A percentile compares a stretch with the other conserved stretches of the same genome.
phyloP scores from a whole-genome alignment of 2,113 vertebrate genomes.

The Esox niger region DNA sequence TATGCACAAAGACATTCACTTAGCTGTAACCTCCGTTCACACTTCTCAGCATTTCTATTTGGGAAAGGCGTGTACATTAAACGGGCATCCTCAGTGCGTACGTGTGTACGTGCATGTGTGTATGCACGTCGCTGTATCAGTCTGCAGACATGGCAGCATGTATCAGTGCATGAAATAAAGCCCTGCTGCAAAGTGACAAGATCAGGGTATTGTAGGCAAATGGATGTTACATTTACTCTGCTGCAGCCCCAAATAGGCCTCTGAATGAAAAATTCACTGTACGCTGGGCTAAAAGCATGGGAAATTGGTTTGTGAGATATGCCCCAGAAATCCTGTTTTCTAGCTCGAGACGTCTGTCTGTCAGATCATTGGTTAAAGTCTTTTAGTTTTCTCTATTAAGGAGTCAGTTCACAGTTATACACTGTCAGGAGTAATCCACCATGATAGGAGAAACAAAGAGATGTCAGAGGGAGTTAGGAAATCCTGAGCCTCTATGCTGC shows the following conservation, averaged over 20 bases:
- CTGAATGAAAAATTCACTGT: slow-evolving; percentile 70
- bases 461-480: slow-evolving; percentile 68
- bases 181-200: slow-evolving; percentile 67
- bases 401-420: slow-evolving; percentile 51
- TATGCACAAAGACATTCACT: slow-evolving; percentile 68
- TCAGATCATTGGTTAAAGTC: slow-evolving; percentile 64
- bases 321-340: slow-evolving; percentile 66
- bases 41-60: slow-evolving; percentile 61
- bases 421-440: slow-evolving; percentile 55
- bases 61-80: slow-evolving; percentile 67
- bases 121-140: slow-evolving; percentile 53
- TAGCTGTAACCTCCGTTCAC: slow-evolving; percentile 61
- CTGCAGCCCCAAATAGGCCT: slow-evolving; percentile 56
- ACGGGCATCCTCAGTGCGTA: slow-evolving; percentile 57
- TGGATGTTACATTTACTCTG: slow-evolving; percentile 66
- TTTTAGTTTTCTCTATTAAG: slow-evolving; percentile 63
- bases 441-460: slow-evolving; percentile 63
- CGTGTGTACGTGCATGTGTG: slow-evolving; percentile 14
- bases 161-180: slow-evolving; percentile 76
- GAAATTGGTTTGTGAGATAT: slow-evolving; percentile 70
- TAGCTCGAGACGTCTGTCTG: slow-evolving; percentile 58
- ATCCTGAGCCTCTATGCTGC: slow-evolving; percentile 50
- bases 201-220: slow-evolving; percentile 69
- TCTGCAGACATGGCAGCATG: slow-evolving; percentile 69
- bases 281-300: slow-evolving; percentile 61